Base-by-base conservation (phyloP, 2,113 vertebrate species). In the Rhizomys pruinosus region DNA sequence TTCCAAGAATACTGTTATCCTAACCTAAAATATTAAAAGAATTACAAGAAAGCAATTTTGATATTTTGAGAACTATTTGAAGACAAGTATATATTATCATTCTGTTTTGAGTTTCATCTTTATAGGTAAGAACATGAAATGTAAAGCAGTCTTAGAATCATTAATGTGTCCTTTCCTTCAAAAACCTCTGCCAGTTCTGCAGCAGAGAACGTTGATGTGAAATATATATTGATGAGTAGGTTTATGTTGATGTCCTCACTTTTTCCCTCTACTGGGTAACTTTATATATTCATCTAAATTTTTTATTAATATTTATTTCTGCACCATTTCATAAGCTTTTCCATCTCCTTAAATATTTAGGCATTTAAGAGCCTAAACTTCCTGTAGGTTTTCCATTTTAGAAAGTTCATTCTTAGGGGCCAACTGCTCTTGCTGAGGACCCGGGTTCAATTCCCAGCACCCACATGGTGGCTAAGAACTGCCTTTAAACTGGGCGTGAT, bases 61-160 rank as follows among this genome's bases (percentile, higher is more conserved):
- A 89, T 85, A 73, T 82, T 84, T 90, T 78, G n/a, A 82, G 9
- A 82, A 68, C 20, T 63, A 72, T 63, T 81, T 90, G 63, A 44
- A 80, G 29, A 64, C 2, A 2, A 32, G 2, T 25, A 25, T 23
- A 47, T 39, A n/a, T 71, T 89, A 90, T 94, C 17, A 64, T 55
- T 84, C 76, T 72, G 9, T 13, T 4, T 19, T 10, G 12, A 68
- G n/a, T 69, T 94, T 82, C 27, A 86, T 52, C 2, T 0, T 59
- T 63, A 78, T 78, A 32, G 39, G 19, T 57, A 39, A 84, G 17
- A 52, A 66, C 0, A 57, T 9, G 3, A 39, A 44, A 47, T 80
- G 3, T 64, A 77, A 87, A 19, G 32, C 5, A 59, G 12, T 82
- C 7, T 5, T 77, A 66, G 27, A 4, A 2, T 64, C 71, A 47